A percentile compares a stretch with the other conserved stretches of the same genome.
These are phyloP conservation scores for Agonopterix arenella DNA, from an alignment of 2,888 invertebrate genomes.

Conservation along the genomic window DNA sequence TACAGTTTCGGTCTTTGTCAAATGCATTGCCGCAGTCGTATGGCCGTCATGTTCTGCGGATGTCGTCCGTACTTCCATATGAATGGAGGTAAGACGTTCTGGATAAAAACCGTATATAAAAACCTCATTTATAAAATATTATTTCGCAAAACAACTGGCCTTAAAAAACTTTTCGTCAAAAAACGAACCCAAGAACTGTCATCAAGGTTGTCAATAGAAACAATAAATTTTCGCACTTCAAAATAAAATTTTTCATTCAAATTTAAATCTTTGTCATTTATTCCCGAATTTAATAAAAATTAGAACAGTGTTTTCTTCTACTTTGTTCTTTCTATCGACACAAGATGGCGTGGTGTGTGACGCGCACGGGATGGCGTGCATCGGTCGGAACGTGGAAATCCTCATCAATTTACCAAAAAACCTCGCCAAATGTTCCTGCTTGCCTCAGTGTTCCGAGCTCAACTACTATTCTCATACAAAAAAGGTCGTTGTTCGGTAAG, in stretches of 20 bases:
- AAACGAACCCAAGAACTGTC: not conserved
- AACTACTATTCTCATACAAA: slow-evolving; percentile 71
- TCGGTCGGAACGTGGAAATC: slow-evolving; percentile 67
- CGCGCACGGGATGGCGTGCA: slow-evolving; percentile 72
- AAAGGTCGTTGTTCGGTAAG: slow-evolving; percentile 66
- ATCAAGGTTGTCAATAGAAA: not conserved
- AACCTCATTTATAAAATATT: too few relatives aligned
- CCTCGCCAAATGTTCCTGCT: slow-evolving; percentile 67
- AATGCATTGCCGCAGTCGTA: slow-evolving; percentile 69
- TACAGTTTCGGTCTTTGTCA: slow-evolving; percentile 75
- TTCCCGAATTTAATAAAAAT: not conserved
- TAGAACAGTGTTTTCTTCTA: not conserved
- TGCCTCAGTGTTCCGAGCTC: slow-evolving; percentile 68
- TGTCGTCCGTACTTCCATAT: slow-evolving; percentile 73
- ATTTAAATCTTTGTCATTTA: not conserved
- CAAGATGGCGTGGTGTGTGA: slow-evolving; percentile 71
- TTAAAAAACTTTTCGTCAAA: not conserved
- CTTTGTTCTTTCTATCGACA: slow-evolving; percentile 1
- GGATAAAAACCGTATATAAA: too few relatives aligned
- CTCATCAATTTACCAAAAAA: slow-evolving; percentile 70
- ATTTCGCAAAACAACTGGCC: not conserved
- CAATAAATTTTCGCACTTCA: not conserved
- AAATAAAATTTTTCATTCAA: not conserved
- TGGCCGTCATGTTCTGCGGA: slow-evolving; percentile 71
- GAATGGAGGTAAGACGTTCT: slow-evolving; percentile 51